Evolutionary conservation across 2,888 invertebrate genomes (phyloP), one percentile per base, ranked within the genome.

Genomic region (Drosophila incognita): DNA sequence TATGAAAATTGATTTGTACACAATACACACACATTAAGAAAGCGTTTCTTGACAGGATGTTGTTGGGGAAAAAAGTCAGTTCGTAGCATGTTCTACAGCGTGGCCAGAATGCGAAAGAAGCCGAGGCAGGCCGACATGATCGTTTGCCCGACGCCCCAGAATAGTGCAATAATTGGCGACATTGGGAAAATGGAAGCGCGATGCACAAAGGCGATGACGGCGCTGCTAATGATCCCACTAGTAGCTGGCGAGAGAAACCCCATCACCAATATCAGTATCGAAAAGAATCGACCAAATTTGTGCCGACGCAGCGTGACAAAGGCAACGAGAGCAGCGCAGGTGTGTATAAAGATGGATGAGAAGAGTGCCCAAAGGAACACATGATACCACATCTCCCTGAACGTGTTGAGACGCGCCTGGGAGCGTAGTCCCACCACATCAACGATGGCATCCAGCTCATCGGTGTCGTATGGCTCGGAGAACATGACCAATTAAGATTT

Each of bases 331-430:
- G 97, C 97, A 67, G 98, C 98, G 92, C 98, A 96, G 61, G 96
- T 96, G 93, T 99, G 98, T 81, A 99, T 97, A 92, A 98, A 96
- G 90, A 98, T 95, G 59, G 98, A 99, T 18, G 98, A 98, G 93
- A 98, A 97, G 91, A 99, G 94, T 71, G 98, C 97, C 98, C 98
- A 99, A 90, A 99, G 94, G 94, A 99, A 99, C 92, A 99, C 96
- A 92, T 98, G 97, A 93, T 98, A 98, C 98, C 98, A 99, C 97
- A 99, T 99, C 94, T 98, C 98, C 94, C 96, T 94, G 94, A 97
- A 96, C 72, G 95, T 95, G 92, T 95, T 95, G 82, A 96, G 94
- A 67, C 95, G 95, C 89, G 95, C 95, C 80, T 94, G 94, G 73
- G 95, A 94, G 76, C 95, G 95, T 81, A 96, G 93, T 82, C 95